A percentile compares a stretch with the other conserved stretches of the same genome.
Evolutionary conservation across 2,888 invertebrate species (phyloP).

Genomic region (Sinotaia quadrata): DNA sequence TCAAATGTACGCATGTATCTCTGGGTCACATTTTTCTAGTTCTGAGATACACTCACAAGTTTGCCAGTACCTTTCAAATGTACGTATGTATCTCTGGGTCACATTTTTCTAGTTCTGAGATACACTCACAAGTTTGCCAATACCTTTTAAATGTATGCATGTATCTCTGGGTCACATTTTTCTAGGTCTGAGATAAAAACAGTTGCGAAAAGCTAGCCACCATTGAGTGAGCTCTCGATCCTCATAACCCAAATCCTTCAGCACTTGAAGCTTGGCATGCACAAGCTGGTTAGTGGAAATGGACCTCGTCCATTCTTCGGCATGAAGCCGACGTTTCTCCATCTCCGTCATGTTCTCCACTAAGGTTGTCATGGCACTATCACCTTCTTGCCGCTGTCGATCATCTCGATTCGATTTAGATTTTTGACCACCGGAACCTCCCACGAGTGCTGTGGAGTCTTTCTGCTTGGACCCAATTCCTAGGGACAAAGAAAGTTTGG

Average conservation of each 20-base stretch:
- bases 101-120: no score
- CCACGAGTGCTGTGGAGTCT: not conserved
- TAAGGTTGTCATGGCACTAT: not conserved
- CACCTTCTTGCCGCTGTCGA: not conserved
- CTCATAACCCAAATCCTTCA: slow-evolving; percentile 31
- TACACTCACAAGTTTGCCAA: no score
- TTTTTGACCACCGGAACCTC: not conserved
- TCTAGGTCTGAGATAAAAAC: slow-evolving; percentile 26
- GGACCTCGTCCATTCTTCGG: slow-evolving; percentile 34
- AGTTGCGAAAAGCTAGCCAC: slow-evolving; percentile 32
- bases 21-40: no score
- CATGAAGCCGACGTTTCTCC: slow-evolving; percentile 27
- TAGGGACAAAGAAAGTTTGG: not conserved
- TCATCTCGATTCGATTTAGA: not conserved
- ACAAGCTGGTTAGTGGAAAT: slow-evolving; percentile 31
- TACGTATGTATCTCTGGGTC: no score
- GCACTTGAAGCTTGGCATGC: slow-evolving; percentile 30
- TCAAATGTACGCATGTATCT: no score
- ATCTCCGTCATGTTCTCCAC: slow-evolving; percentile 28
- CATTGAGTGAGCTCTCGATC: slow-evolving; percentile 34
- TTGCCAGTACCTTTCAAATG: no score
- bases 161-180: no score
- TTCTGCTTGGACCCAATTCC: not conserved
- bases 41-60: no score
- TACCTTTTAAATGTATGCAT: no score